Percentiles rank a stretch among this genome's conserved stretches.
Evolutionary conservation across 2,888 invertebrate species (phyloP).

Genomic region (Odontocolon sp.): DNA sequence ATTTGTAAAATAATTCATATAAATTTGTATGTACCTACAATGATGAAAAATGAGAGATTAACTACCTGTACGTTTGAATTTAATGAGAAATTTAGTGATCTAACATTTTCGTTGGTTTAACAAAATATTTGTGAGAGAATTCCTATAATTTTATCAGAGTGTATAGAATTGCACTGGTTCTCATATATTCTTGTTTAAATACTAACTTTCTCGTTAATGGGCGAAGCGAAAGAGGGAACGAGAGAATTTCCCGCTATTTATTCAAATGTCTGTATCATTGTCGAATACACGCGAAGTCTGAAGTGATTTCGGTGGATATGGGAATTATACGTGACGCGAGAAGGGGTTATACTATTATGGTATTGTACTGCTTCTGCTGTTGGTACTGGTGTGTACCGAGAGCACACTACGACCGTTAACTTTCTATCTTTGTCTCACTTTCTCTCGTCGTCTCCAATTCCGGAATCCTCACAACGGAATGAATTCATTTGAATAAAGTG

Average conservation of each 20-base stretch:
- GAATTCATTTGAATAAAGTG: constrained; percentile 60
- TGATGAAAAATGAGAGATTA: no score
- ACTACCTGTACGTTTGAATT: no score
- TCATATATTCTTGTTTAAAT: background rate
- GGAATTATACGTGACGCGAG: constrained; percentile 43
- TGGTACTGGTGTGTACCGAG: constrained; percentile 14
- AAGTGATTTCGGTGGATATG: constrained; percentile 53
- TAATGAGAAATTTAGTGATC: no score
- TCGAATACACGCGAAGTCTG: constrained; percentile 35
- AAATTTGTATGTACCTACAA: no score
- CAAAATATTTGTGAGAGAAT: background rate
- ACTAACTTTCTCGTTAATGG: constrained; percentile 12
- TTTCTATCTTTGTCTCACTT: constrained; percentile 23
- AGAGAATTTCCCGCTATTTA: constrained; percentile 36
- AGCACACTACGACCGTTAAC: constrained; percentile 38
- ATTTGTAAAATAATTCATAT: no score
- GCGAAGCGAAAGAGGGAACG: constrained; percentile 6
- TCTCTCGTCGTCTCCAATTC: constrained; percentile 8
- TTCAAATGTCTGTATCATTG: constrained; percentile 53
- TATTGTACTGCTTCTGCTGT: background rate
- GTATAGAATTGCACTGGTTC: background rate
- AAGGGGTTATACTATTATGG: constrained; percentile 39
- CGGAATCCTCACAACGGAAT: constrained; percentile 50
- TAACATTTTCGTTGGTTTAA: no score
- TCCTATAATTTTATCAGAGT: background rate